Base-by-base conservation (phyloP, 2,797 vertebrate genomes). In the Stomatorhinus walkeri region DNA sequence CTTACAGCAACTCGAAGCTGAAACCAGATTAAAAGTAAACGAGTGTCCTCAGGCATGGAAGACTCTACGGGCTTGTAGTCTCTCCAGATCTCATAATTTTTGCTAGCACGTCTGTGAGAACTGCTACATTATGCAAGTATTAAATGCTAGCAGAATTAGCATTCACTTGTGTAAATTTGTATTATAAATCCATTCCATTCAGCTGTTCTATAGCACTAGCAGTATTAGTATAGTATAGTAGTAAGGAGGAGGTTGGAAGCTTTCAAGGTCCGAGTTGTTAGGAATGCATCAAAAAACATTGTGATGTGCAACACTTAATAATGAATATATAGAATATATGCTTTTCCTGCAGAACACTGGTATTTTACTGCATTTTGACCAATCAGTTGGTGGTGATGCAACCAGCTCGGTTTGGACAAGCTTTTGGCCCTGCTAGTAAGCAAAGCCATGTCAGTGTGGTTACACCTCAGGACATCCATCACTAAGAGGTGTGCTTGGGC, bases 1-100 rank as follows among this genome's bases (percentile, higher is more conserved):
- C 43, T 36, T 14, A 28, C 16, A 16, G 32, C 9, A 3, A 7
- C 43, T n/a, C 51, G 48, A 28, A 28, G 84, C 16, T 19, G 36
- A 88, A 51, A 4, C 1, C 9, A 86, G 61, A 51, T 7, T 10
- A 85, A 84, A 79, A 46, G 22, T 43, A 94, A 93, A 94, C 51
- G 91, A 87, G 89, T 85, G 90, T 90, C 91, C 89, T 88, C 83
- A 91, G 86, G 48, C 7, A 59, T 40, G 92, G 90, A 87, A 91
- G 91, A 64, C 48, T 61, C 90, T 92, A 59, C 1, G 32, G 22
- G 93, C 92, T 91, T 91, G 87, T 89, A 51, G 81, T n/a, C 24
- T 61, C 7, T 68, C 12, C 4, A 72, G n/a, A n/a, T n/a, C n/a
- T n/a, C n/a, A n/a, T 59, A 64, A 32, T 68, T 68, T 68, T 4